phyloP scores from a whole-genome alignment of 2,797 vertebrate genomes.

The Sarcophilus harrisii region DNA sequence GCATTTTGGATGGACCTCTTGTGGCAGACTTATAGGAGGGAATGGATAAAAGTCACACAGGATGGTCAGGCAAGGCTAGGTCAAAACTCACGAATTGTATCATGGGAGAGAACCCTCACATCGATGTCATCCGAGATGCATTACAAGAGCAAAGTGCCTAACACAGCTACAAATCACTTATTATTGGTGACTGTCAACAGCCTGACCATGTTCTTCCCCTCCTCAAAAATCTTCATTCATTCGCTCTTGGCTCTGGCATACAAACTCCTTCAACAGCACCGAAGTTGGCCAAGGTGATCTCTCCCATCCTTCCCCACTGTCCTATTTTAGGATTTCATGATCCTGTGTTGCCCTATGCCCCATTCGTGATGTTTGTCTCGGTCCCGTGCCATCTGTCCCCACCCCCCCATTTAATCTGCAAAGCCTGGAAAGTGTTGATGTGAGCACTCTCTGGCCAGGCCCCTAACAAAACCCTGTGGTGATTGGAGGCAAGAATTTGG shows the following conservation, averaged over 20 bases:
- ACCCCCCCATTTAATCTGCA: not conserved
- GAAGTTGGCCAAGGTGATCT: not conserved
- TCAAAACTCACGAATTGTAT: not conserved
- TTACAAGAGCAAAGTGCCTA: not conserved
- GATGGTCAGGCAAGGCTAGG: not conserved
- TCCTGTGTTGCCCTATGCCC: not conserved
- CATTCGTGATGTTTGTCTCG: not conserved
- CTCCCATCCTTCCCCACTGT: not conserved
- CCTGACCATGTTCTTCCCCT: not conserved
- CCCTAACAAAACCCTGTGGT: not conserved
- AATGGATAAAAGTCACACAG: not conserved
- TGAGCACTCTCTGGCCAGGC: not conserved
- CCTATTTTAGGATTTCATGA: not conserved
- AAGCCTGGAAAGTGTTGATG: not conserved
- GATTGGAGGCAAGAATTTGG: not conserved
- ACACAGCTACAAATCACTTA: not conserved
- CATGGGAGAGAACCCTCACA: not conserved
- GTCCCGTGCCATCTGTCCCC: not conserved
- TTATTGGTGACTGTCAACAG: not conserved
- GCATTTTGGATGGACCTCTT: not conserved
- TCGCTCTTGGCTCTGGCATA: not conserved
- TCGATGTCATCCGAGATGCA: not conserved
- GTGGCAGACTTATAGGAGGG: not conserved
- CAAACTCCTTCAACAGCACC: not conserved
- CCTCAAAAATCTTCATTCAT: not conserved